Conservation (phyloP, 2,113 vertebrate species). For the Panthera tigris region DNA sequence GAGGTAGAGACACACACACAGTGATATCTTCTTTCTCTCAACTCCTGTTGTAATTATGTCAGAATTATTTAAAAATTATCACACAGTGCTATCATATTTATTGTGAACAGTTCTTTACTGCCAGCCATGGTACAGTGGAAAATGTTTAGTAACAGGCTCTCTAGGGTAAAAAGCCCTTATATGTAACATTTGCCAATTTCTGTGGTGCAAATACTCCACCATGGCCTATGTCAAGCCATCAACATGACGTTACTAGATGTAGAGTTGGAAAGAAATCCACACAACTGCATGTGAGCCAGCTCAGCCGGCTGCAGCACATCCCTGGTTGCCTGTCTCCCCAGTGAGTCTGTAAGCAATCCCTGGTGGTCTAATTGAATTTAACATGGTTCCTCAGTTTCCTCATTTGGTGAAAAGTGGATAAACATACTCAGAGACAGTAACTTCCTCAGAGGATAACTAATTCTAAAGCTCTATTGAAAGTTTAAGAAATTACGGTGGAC, state of each 20-base stretch:
- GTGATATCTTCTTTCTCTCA: background rate
- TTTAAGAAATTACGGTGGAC: background rate
- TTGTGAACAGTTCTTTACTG: background rate
- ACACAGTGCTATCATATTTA: background rate
- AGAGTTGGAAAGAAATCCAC: background rate
- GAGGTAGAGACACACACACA: background rate
- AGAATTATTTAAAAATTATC: conserved; percentile 9
- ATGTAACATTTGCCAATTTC: background rate
- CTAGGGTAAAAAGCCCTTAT: background rate
- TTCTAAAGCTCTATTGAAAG: background rate
- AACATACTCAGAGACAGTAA: background rate
- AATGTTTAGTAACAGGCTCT: background rate
- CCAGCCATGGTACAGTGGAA: background rate
- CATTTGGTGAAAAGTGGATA: background rate
- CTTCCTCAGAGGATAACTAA: background rate
- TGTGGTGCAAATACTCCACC: background rate
- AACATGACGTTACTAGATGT: background rate
- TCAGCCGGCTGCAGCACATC: background rate
- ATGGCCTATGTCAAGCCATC: background rate
- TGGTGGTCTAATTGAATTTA: background rate
- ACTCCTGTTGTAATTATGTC: background rate
- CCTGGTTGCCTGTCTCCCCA: background rate
- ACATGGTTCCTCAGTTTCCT: background rate
- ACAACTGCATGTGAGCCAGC: background rate
- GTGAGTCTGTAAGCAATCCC: background rate